Percentiles rank a stretch among this genome's conserved stretches.
phyloP scores from a whole-genome alignment of 30 jellyfish, hydroid and myxozoan species.

The Sanderia malayensis region DNA sequence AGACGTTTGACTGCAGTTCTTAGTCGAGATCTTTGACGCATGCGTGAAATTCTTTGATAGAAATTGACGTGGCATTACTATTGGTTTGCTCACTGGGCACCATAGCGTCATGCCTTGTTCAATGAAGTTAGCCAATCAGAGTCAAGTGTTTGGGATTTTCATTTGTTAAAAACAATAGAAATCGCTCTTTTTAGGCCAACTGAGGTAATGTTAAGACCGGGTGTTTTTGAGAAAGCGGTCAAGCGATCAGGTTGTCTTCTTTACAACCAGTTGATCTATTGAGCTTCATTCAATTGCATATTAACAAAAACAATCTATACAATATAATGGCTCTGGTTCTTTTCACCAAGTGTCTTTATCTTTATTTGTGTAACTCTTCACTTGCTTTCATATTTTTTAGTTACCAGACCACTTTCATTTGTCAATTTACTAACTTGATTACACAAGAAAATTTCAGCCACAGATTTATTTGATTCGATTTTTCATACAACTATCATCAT shows the following conservation, averaged over 20 bases:
- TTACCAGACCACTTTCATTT: background rate
- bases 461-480: background rate
- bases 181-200: slow-evolving; percentile 55
- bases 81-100: slow-evolving; percentile 82
- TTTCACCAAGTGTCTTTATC: slow-evolving; percentile 42
- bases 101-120: slow-evolving; percentile 85
- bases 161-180: slow-evolving; percentile 60
- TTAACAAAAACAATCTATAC: slow-evolving; percentile 43
- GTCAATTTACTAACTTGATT: background rate
- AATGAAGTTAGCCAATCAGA: slow-evolving; percentile 62
- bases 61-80: slow-evolving; percentile 81
- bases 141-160: slow-evolving; percentile 22
- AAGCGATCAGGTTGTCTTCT: slow-evolving; percentile 37
- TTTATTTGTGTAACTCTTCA: too few relatives aligned
- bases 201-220: slow-evolving; percentile 81
- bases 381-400: background rate
- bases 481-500: background rate
- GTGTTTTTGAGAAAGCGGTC: slow-evolving; percentile 64
- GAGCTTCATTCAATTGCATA: slow-evolving; percentile 50
- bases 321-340: slow-evolving; percentile 30
- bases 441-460: background rate
- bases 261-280: slow-evolving; percentile 72
- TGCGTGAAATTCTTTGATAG: slow-evolving; percentile 76
- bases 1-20: slow-evolving; percentile 29
- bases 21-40: slow-evolving; percentile 57